These are phyloP conservation scores for Pherbina coryleti DNA, from an alignment of 2,888 invertebrate species.

Conservation along the genomic window DNA sequence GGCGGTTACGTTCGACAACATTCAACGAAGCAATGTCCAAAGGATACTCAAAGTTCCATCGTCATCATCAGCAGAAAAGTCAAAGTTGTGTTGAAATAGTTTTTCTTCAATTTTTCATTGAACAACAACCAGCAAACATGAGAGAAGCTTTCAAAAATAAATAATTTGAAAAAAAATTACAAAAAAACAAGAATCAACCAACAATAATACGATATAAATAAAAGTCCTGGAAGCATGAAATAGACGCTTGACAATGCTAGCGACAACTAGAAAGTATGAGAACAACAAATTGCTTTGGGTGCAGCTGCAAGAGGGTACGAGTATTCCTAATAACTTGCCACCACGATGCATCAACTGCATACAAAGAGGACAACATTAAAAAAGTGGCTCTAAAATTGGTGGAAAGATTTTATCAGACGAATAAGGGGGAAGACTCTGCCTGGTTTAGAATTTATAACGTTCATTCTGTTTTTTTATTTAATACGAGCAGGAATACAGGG, in stretches of 20 bases:
- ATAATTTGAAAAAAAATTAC: background rate
- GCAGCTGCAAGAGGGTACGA: too few species aligned
- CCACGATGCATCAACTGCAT: too few species aligned
- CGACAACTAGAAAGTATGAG: background rate
- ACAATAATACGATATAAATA: slow-evolving; percentile 9
- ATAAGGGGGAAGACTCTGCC: slow-evolving; percentile 58
- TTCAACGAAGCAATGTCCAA: background rate
- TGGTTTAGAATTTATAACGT: slow-evolving; percentile 8
- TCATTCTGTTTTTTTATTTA: background rate
- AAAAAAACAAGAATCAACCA: background rate
- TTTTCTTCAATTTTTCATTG: slow-evolving; percentile 35
- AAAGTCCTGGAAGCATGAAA: slow-evolving; percentile 15
- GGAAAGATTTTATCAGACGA: slow-evolving; percentile 62
- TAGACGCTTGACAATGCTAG: slow-evolving; percentile 8
- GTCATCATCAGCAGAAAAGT: slow-evolving; percentile 9
- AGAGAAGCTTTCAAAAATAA: background rate
- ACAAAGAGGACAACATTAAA: too few species aligned
- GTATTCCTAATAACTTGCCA: too few species aligned
- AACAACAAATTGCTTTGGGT: background rate
- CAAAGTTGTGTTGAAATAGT: slow-evolving; percentile 18
- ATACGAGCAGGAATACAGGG: too few species aligned
- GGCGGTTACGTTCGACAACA: background rate
- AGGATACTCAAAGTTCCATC: background rate
- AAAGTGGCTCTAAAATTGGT: too few species aligned
- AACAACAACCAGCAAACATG: slow-evolving; percentile 20